A percentile compares a stretch with the other conserved stretches of the same genome.
These are phyloP conservation scores for Synodontis membranacea DNA, from an alignment of 2,113 vertebrate genomes.

Conservation along the genomic window DNA sequence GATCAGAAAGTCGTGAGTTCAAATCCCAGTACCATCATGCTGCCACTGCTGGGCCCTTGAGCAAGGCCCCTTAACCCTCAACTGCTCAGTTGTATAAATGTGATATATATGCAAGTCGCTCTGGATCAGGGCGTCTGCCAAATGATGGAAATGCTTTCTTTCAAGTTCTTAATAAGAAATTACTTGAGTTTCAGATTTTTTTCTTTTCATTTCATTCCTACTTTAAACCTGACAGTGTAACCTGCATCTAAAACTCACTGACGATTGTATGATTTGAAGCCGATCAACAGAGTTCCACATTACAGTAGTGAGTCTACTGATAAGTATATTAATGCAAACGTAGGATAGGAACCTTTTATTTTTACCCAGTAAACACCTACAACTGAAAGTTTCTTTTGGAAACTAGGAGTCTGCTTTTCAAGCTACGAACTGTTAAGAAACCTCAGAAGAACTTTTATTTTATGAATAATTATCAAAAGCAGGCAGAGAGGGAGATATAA, in stretches of 20 bases:
- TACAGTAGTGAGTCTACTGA: neutral
- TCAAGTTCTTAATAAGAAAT: neutral
- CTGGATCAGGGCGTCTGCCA: no score
- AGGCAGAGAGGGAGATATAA: neutral
- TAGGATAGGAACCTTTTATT: neutral
- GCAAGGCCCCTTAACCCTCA: no score
- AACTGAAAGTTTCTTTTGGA: neutral
- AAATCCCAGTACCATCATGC: no score
- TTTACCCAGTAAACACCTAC: neutral
- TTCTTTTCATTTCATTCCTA: neutral
- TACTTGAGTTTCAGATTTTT: neutral
- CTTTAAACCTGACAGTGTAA: neutral
- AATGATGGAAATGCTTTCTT: no score
- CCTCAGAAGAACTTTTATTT: neutral
- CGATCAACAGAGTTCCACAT: neutral
- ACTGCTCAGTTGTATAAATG: no score
- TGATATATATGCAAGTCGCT: no score
- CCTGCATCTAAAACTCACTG: neutral
- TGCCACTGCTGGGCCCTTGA: no score
- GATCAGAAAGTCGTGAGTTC: no score
- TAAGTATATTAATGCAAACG: neutral
- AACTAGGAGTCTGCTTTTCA: neutral
- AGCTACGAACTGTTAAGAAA: neutral
- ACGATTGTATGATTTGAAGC: neutral
- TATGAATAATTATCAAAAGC: neutral